Conservation (phyloP, 2,888 invertebrate species). For the Tolmerus cingulatus region DNA sequence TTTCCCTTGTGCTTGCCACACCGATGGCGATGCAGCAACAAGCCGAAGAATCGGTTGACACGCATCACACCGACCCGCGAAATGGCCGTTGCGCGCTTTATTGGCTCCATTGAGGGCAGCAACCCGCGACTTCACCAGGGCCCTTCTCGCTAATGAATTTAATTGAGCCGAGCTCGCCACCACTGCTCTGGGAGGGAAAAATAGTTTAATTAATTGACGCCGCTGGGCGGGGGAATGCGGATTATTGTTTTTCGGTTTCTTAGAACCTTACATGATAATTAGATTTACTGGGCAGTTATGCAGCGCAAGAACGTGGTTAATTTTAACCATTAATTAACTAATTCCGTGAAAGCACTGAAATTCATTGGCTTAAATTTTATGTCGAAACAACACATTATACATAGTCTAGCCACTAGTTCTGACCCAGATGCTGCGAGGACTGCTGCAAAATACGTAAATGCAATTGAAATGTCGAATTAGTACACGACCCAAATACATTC, state of each 20-base stretch:
- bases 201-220: background rate
- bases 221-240: background rate
- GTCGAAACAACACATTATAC: background rate
- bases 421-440: too few species aligned
- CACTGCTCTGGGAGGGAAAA: background rate
- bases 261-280: background rate
- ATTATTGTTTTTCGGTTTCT: background rate
- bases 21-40: slow-evolving; percentile 11
- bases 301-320: background rate
- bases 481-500: background rate
- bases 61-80: background rate
- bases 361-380: background rate
- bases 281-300: background rate
- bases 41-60: background rate
- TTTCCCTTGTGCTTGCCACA: background rate
- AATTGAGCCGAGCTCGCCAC: background rate
- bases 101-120: background rate
- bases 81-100: background rate
- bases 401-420: background rate
- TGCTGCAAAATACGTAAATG: background rate
- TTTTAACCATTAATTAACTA: background rate
- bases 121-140: background rate
- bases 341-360: background rate
- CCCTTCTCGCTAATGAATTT: background rate
- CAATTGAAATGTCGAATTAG: background rate